phyloP scores from a whole-genome alignment of 37 sponge, comb jelly and placozoan genomes.

The Cliona cf. orientalis region DNA sequence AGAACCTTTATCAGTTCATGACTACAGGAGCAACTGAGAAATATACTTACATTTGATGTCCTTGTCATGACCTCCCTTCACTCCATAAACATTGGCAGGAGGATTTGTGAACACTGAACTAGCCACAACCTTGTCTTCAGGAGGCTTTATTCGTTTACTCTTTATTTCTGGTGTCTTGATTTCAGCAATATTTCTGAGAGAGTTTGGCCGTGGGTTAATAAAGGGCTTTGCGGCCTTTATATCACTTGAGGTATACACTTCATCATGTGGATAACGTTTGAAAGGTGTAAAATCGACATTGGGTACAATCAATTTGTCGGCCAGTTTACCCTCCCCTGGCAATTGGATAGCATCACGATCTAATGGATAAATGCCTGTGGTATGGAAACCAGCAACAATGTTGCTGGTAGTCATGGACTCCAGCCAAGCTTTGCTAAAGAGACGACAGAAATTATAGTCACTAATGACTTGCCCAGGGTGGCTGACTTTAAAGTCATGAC shows the following conservation, averaged over 20 bases:
- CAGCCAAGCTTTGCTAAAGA: slow-evolving; percentile 11
- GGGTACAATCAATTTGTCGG: slow-evolving; percentile 11
- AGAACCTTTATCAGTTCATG: too few species aligned
- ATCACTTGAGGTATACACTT: not conserved
- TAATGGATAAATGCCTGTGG: not conserved
- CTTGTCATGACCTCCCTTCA: not conserved
- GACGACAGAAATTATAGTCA: not conserved
- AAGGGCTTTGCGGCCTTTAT: not conserved
- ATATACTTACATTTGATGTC: not conserved
- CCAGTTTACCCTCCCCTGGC: not conserved
- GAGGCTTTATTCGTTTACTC: too few species aligned
- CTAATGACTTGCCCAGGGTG: slow-evolving; percentile 6
- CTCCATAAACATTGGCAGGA: not conserved
- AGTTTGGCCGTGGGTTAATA: slow-evolving; percentile 1
- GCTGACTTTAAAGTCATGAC: slow-evolving; percentile 11
- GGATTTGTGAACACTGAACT: not conserved
- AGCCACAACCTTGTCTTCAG: not conserved
- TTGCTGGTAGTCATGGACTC: slow-evolving; percentile 17
- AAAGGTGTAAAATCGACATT: not conserved
- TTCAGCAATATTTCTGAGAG: slow-evolving; percentile 6
- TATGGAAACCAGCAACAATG: slow-evolving; percentile 12
- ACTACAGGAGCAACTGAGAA: not conserved
- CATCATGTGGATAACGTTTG: slow-evolving; percentile 5
- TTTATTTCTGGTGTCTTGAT: not conserved
- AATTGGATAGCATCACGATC: slow-evolving; percentile 8